Conservation (phyloP, 2,113 vertebrate species). For the Geococcyx californianus region DNA sequence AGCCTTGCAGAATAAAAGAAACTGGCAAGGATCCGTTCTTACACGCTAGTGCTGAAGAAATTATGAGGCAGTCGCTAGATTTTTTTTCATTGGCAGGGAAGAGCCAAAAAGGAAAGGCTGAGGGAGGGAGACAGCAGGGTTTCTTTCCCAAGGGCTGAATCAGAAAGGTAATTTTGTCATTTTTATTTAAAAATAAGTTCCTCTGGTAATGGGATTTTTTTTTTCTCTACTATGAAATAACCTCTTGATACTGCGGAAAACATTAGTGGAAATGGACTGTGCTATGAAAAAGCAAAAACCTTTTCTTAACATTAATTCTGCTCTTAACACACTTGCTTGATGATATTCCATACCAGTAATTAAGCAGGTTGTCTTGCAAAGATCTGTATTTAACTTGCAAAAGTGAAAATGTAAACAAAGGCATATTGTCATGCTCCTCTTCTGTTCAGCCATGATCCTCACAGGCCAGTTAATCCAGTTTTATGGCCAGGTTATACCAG, state of each 20-base stretch:
- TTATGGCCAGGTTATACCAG: conserved; percentile 67
- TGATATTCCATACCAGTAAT: not conserved
- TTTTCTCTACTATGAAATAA: not conserved
- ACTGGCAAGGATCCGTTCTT: not conserved
- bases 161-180: conserved; percentile 31
- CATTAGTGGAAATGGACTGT: not conserved
- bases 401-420: conserved; percentile 40
- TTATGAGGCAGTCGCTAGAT: not conserved
- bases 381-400: not conserved
- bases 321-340: not conserved
- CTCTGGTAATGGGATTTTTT: not conserved
- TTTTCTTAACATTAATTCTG: not conserved
- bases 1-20: not conserved
- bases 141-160: not conserved
- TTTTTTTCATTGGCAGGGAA: not conserved
- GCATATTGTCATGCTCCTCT: conserved; percentile 25
- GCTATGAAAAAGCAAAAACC: not conserved
- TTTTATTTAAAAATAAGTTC: conserved; percentile 52
- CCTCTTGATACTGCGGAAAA: not conserved
- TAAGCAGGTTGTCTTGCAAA: not conserved
- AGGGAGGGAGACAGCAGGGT: not conserved
- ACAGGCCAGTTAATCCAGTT: conserved; percentile 63
- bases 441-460: conserved; percentile 47
- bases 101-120: not conserved
- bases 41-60: not conserved